A percentile compares a stretch with the other conserved stretches of the same genome.
phyloP scores from a whole-genome alignment of 2,888 invertebrate species.

The Drosophila robusta region DNA sequence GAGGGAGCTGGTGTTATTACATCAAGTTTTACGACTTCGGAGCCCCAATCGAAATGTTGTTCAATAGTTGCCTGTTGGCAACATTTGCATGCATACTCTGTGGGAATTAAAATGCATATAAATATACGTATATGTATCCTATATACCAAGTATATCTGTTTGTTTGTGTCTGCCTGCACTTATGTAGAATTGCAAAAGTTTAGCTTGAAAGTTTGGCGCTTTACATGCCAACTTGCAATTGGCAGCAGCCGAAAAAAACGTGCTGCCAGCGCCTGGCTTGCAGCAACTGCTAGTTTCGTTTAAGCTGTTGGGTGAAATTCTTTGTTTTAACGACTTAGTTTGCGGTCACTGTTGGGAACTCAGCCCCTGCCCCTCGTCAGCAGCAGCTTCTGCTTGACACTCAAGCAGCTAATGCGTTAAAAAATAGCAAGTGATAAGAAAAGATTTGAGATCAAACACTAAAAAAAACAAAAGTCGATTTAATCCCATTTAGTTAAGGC shows the following conservation, averaged over 20 bases:
- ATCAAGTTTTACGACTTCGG: conserved; percentile 73
- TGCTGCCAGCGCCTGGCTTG: conserved; percentile 37
- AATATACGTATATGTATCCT: conserved; percentile 3
- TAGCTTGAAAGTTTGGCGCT: conserved; percentile 74
- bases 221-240: conserved; percentile 74
- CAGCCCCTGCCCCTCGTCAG: background rate
- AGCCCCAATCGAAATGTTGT: conserved; percentile 48
- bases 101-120: conserved; percentile 65
- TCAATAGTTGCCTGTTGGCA: conserved; percentile 68
- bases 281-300: conserved; percentile 47
- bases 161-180: conserved; percentile 26
- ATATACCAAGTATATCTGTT: conserved; percentile 1
- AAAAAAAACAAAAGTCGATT: background rate
- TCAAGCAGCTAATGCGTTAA: conserved; percentile 14
- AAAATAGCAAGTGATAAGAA: background rate
- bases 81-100: conserved; percentile 63
- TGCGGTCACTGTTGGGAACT: conserved; percentile 44
- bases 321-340: conserved; percentile 76
- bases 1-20: conserved; percentile 34
- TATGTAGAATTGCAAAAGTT: conserved; percentile 66
- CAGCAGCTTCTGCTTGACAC: conserved; percentile 22
- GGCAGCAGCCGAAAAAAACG: conserved; percentile 54
- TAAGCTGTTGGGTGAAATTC: conserved; percentile 62
- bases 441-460: background rate
- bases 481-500: background rate